Evolutionary conservation across 1,140 invertebrate species (phyloP), one percentile per base, ranked within the genome.

Genomic region (Hypothenemus hampei): DNA sequence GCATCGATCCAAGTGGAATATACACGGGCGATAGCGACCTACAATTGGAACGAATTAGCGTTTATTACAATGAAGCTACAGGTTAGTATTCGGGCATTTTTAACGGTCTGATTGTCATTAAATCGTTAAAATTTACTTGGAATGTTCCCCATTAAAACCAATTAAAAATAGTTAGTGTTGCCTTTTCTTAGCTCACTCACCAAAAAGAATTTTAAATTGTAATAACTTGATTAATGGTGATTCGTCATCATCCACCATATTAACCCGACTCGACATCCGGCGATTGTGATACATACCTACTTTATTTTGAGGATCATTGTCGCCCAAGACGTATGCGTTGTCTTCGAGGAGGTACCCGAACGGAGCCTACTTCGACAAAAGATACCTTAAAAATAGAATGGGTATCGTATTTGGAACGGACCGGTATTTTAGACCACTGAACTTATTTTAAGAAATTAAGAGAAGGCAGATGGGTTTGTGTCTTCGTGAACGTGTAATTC

Each of bases 31-130:
- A 88, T 66, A 87, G 85, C 58, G 87, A 91, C 67, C 75, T 92
- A 48, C 91, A 93, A 69, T 72, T 93, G 56, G 89, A 93, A 68
- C 77, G 89, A 53, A 89, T 93, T 71, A 89, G 85, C 61, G 90
- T 93, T 41, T 93, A 92, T 72, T 93, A 91, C 74, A 93, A 93
- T 75, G 90, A 92, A 74, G 89, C 89, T 52, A 83, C 85, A 64
- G 86, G 84, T 24, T 35, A 43, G 48, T 37, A 24, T n/a, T n/a
- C n/a, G n/a, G n/a, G n/a, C n/a, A n/a, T n/a, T n/a, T n/a, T n/a
- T n/a, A n/a, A n/a, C n/a, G n/a, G n/a, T n/a, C n/a, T n/a, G n/a
- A n/a, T n/a, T n/a, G n/a, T n/a, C n/a, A n/a, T n/a, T n/a, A n/a
- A n/a, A n/a, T n/a, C n/a, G n/a, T n/a, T n/a, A n/a, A n/a, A n/a